Conservation (phyloP, 2,888 invertebrate species). For the Eupithecia tripunctaria region DNA sequence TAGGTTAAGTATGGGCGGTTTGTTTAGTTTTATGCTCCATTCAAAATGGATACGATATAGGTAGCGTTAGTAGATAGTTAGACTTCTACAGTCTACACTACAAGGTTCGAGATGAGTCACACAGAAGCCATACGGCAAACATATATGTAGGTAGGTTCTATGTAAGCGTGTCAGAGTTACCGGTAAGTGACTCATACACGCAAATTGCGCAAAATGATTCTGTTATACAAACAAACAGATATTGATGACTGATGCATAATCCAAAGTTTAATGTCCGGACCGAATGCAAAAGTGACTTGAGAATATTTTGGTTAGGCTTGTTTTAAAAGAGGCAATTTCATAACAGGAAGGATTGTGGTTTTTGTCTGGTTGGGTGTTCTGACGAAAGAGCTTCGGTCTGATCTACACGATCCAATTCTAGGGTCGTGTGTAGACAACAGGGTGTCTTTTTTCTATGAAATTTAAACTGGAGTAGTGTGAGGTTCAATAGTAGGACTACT, state of each 20-base stretch:
- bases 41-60: not conserved
- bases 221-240: constrained; percentile 25
- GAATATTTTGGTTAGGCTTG: not conserved
- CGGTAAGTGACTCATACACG: constrained; percentile 14
- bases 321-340: not conserved
- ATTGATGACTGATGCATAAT: constrained; percentile 7
- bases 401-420: not conserved
- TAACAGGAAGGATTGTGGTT: not conserved
- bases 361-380: not conserved
- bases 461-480: not conserved
- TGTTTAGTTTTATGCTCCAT: too few species aligned
- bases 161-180: not conserved
- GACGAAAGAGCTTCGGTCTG: not conserved
- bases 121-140: not conserved
- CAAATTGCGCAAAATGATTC: constrained; percentile 15
- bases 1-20: too few species aligned
- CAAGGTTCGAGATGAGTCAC: constrained; percentile 1
- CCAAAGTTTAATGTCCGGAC: not conserved
- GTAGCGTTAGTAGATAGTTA: not conserved
- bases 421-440: not conserved
- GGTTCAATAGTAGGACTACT: not conserved
- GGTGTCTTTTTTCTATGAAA: not conserved
- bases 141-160: not conserved
- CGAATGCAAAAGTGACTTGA: not conserved
- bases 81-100: not conserved